These are phyloP conservation scores for Drymonia ruficornis DNA, from an alignment of 2,888 invertebrate genomes.

Conservation along the genomic window DNA sequence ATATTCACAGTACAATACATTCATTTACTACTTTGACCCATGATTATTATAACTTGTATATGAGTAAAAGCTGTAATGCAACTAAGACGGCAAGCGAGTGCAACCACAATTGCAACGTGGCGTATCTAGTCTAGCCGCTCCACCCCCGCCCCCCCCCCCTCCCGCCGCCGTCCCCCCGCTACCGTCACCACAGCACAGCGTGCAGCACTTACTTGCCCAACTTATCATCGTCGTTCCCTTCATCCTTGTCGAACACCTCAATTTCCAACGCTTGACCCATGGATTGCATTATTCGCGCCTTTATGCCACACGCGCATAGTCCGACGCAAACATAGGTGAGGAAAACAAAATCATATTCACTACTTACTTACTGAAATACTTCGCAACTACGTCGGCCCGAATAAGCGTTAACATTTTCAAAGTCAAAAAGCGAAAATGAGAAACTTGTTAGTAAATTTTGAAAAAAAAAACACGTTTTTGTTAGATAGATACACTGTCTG, in stretches of 20 bases:
- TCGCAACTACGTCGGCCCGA: conserved; percentile 25
- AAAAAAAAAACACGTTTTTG: not conserved
- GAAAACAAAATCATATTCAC: conserved; percentile 77
- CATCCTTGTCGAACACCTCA: conserved; percentile 94
- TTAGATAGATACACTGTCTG: not conserved
- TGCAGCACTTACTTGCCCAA: conserved; percentile 91
- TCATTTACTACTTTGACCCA: not conserved
- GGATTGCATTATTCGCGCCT: conserved; percentile 86
- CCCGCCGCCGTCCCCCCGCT: not conserved
- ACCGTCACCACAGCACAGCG: conserved; percentile 31
- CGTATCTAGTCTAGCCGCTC: conserved; percentile 18
- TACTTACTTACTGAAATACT: conserved; percentile 34
- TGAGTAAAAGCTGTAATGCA: not conserved
- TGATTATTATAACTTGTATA: too few species aligned
- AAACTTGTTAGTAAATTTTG: conserved; percentile 19
- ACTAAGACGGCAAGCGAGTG: conserved; percentile 32
- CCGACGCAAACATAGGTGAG: conserved; percentile 80
- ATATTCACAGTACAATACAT: not conserved
- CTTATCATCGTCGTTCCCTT: conserved; percentile 92
- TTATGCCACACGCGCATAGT: conserved; percentile 68
- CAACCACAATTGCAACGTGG: conserved; percentile 36
- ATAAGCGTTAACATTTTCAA: conserved; percentile 26
- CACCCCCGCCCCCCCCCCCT: conserved; percentile 4
- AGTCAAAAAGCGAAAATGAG: conserved; percentile 30
- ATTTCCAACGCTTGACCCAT: conserved; percentile 90